Conservation (phyloP, 2,797 vertebrate species). For the Bucorvus abyssinicus region DNA sequence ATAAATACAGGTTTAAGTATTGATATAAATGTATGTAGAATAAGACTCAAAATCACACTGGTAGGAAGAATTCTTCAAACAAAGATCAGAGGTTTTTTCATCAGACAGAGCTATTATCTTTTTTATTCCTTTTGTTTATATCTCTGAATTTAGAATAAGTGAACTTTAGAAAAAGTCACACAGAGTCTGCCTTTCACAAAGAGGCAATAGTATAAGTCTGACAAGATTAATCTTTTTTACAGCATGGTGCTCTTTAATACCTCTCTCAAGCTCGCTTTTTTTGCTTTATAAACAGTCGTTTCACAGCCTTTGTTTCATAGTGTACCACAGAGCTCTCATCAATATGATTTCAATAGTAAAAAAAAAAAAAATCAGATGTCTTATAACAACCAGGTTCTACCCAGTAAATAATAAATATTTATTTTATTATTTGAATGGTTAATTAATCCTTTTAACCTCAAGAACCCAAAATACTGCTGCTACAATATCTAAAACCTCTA, state of each 20-base stretch:
- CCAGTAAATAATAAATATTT: background rate
- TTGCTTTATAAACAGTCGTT: background rate
- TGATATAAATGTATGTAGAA: background rate
- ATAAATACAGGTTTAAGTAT: background rate
- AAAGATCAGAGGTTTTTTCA: background rate
- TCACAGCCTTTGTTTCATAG: background rate
- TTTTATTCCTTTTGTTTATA: background rate
- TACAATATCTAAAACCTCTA: background rate
- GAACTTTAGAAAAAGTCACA: background rate
- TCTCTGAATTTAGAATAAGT: background rate
- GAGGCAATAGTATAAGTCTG: background rate
- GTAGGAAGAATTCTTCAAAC: background rate
- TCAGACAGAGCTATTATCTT: background rate
- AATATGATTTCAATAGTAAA: background rate
- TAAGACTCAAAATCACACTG: background rate
- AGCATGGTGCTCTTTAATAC: background rate
- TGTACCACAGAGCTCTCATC: background rate
- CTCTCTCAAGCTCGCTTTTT: background rate
- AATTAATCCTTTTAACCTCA: background rate
- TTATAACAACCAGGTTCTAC: background rate
- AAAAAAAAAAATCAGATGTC: background rate
- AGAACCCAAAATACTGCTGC: background rate
- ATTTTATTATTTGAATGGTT: background rate
- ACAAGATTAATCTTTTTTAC: background rate
- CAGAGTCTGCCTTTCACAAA: background rate